phyloP scores from a whole-genome alignment of 2,888 invertebrate species.

The Tribolium freemani region DNA sequence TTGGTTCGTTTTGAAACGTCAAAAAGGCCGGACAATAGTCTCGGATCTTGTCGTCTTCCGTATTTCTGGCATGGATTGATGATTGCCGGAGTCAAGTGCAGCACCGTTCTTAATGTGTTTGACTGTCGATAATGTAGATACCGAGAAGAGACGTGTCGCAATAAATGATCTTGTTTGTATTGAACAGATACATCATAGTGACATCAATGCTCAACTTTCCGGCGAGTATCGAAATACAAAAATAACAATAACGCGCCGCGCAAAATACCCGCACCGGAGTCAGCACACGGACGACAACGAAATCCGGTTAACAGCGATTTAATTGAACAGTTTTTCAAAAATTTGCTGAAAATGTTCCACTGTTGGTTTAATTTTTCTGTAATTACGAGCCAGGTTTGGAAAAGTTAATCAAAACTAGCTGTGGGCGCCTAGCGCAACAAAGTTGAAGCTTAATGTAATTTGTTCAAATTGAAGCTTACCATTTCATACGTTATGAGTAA shows the following conservation, averaged over 20 bases:
- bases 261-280: slow-evolving; percentile 17
- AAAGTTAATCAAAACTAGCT: slow-evolving; percentile 1
- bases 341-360: background rate
- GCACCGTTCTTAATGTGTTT: slow-evolving; percentile 60
- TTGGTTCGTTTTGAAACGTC: slow-evolving; percentile 30
- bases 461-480: slow-evolving; percentile 42
- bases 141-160: slow-evolving; percentile 60
- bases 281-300: background rate
- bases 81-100: slow-evolving; percentile 60
- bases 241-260: slow-evolving; percentile 33
- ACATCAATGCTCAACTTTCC: slow-evolving; percentile 50
- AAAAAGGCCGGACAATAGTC: slow-evolving; percentile 31
- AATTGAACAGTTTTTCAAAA: background rate
- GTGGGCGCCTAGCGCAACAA: background rate
- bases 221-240: slow-evolving; percentile 43
- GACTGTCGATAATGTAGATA: slow-evolving; percentile 63
- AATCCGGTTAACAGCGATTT: slow-evolving; percentile 5
- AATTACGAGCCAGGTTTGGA: background rate
- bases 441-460: slow-evolving; percentile 41
- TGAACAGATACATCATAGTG: slow-evolving; percentile 63
- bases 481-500: slow-evolving; percentile 43
- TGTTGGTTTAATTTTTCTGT: background rate
- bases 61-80: slow-evolving; percentile 61
- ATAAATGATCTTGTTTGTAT: slow-evolving; percentile 65
- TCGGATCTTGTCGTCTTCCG: slow-evolving; percentile 45